These are phyloP conservation scores for Cyclina sinensis DNA, from an alignment of 1,140 invertebrate genomes.

Conservation along the genomic window DNA sequence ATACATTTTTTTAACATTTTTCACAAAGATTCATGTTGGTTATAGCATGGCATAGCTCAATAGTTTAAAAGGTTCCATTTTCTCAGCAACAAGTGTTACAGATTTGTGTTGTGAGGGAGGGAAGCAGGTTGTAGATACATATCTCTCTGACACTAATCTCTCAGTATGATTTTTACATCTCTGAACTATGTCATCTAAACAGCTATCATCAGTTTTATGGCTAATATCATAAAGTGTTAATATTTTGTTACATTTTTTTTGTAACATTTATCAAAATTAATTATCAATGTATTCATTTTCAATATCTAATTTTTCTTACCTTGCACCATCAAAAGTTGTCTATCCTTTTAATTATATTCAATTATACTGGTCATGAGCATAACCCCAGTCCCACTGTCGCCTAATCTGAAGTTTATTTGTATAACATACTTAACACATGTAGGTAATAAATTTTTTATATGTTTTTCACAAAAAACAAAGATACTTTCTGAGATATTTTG, in stretches of 20 bases:
- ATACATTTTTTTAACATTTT: no score
- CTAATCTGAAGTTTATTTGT: background rate
- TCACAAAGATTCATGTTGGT: no score
- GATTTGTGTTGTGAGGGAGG: no score
- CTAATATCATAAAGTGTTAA: background rate
- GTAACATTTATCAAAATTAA: background rate
- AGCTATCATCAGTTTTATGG: background rate
- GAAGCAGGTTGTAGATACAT: background rate
- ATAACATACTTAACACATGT: background rate
- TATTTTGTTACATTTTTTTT: background rate
- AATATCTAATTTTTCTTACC: background rate
- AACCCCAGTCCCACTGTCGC: background rate
- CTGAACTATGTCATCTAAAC: background rate
- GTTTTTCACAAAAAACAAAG: background rate
- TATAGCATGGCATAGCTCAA: no score
- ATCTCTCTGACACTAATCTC: background rate
- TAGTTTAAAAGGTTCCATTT: no score
- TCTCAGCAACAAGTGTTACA: no score
- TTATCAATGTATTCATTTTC: background rate
- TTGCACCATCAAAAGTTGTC: background rate
- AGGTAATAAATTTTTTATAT: background rate
- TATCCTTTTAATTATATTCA: slow-evolving; percentile 15
- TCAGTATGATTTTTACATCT: background rate
- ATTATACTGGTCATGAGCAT: background rate
- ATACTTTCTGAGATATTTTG: background rate